These are phyloP conservation scores for Cyphomyrus plagiostoma DNA, from an alignment of 2,113 vertebrate genomes.

Conservation along the genomic window DNA sequence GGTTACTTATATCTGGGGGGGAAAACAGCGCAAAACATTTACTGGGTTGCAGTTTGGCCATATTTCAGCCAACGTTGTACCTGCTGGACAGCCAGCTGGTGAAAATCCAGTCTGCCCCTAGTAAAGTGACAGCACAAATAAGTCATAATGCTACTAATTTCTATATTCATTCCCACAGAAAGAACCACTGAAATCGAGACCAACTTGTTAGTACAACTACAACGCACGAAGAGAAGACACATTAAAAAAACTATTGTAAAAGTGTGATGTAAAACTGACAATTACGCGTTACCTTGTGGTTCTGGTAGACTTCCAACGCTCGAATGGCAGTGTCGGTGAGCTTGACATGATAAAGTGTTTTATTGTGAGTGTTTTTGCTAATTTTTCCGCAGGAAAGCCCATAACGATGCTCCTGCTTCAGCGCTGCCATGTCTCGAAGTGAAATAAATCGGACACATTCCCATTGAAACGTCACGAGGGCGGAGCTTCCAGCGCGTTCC, in stretches of 20 bases:
- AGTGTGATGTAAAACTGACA: conserved; percentile 1
- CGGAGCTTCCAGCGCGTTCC: conserved; percentile 36
- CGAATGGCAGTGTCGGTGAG: conserved; percentile 73
- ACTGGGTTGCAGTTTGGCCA: background rate
- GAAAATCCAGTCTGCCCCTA: background rate
- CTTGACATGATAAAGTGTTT: conserved; percentile 66
- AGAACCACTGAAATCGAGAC: background rate
- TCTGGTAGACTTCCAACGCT: conserved; percentile 67
- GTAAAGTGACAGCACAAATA: background rate
- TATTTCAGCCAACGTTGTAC: conserved; percentile 2
- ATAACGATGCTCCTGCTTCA: conserved; percentile 68
- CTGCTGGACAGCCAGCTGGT: background rate
- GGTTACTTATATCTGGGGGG: background rate
- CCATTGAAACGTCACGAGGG: conserved; percentile 55
- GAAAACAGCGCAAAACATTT: background rate
- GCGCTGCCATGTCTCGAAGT: conserved; percentile 72
- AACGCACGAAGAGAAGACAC: background rate
- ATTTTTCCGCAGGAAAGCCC: conserved; percentile 66
- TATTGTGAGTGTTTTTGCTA: conserved; percentile 59
- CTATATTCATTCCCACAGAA: background rate
- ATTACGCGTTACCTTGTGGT: conserved; percentile 64
- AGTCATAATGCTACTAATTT: background rate
- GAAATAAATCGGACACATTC: conserved; percentile 54
- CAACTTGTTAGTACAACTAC: background rate
- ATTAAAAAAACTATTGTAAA: background rate